Percentiles rank a stretch among this genome's conserved stretches.
Evolutionary conservation across 2,888 invertebrate genomes (phyloP).

Genomic region (Bembecia ichneumoniformis): DNA sequence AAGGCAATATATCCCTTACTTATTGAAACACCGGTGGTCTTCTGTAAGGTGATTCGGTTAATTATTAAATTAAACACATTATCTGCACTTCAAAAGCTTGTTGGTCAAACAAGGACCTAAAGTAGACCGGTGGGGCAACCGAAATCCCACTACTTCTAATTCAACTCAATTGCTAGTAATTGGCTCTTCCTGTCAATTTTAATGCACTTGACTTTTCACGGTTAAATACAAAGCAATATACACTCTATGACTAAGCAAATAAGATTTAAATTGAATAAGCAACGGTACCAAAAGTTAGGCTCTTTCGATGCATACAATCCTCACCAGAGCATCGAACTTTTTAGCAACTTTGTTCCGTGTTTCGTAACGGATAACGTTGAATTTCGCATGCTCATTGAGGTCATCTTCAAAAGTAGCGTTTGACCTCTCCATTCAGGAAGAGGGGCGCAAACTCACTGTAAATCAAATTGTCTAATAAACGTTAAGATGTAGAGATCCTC

Average conservation of each 20-base stretch:
- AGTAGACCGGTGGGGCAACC: conserved; percentile 14
- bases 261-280: no score
- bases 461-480: conserved; percentile 29
- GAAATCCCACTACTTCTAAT: conserved; percentile 51
- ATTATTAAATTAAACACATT: background rate
- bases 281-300: no score
- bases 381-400: background rate
- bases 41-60: background rate
- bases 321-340: no score
- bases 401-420: conserved; percentile 13
- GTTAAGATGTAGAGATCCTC: conserved; percentile 1
- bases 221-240: no score
- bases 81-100: background rate
- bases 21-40: no score
- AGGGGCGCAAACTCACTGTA: conserved; percentile 29
- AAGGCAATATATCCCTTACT: no score
- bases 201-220: background rate
- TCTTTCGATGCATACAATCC: no score
- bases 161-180: conserved; percentile 50
- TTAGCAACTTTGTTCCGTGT: no score
- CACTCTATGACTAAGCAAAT: no score
- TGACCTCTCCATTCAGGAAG: conserved; percentile 35
- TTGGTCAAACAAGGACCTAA: no score
- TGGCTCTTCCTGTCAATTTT: conserved; percentile 40
- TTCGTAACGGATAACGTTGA: no score